Conservation (phyloP, 2,797 vertebrate species). For the Chiloscyllium punctatum region DNA sequence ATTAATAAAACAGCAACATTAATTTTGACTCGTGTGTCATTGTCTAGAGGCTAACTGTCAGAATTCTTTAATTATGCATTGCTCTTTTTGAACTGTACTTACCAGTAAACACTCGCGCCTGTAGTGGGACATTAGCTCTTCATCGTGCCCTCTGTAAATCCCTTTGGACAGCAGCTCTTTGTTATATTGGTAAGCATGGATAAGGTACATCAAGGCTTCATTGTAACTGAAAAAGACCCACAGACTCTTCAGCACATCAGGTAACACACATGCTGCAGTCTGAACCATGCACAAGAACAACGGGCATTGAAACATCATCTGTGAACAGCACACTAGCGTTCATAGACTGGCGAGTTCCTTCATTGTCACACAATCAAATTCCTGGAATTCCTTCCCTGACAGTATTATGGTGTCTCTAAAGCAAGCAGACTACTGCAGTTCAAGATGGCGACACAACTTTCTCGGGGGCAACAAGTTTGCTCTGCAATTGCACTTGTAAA, state of each 20-base stretch:
- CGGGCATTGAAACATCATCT: not conserved
- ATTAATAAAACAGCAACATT: not conserved
- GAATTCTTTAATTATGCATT: not conserved
- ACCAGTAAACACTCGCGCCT: constrained; percentile 92
- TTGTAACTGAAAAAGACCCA: constrained; percentile 68
- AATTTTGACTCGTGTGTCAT: not conserved
- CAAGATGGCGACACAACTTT: no score
- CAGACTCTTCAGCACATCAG: not conserved
- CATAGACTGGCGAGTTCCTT: not conserved
- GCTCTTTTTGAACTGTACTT: constrained; percentile 53
- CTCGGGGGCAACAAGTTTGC: no score
- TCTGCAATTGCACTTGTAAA: no score
- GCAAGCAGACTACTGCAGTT: no score
- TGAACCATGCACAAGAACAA: not conserved
- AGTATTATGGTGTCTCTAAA: no score
- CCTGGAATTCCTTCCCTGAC: not conserved
- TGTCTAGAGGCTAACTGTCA: not conserved
- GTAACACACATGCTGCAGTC: not conserved
- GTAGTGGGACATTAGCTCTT: constrained; percentile 80
- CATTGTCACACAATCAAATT: not conserved
- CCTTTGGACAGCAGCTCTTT: constrained; percentile 87
- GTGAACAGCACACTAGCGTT: not conserved
- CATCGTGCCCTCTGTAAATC: constrained; percentile 79
- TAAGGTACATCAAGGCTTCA: constrained; percentile 89
- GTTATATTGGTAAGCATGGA: constrained; percentile 92